Base-by-base conservation (phyloP, 53 echinoderm and acorn worm species). In the Henricia sp. region DNA sequence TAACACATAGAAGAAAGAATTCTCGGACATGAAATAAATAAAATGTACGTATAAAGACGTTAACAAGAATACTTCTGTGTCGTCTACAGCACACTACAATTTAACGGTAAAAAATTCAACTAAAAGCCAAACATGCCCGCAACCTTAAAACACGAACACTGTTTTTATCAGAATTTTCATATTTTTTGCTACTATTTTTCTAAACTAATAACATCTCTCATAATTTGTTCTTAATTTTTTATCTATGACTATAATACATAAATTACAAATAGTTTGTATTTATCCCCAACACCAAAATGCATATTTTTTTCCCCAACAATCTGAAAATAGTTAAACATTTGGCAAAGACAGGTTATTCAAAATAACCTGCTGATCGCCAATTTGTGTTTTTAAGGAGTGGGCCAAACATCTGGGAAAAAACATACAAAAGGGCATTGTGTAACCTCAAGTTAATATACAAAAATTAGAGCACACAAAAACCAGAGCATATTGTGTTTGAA, bases 161-260 rank as follows among this genome's bases (percentile, higher is more conserved):
- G 62, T 59, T 28, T 43, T 44, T 9, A 43, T 27, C 4, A 70
- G 44, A 28, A 70, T 51, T 51, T 43, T 29, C 14, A 27, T 39
- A 30, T 60, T 43, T 28, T 34, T 34, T 33, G 3, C 72, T 72
- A 62, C 78, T 37, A 28, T 62, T 10, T 62, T 78, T n/a, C 64
- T 48, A 43, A 27, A 52, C 72, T 72, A 72, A 72, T 72, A 72
- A 72, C 46, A 43, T 63, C 60, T 77, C 78, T 78, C 78, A 78
- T 78, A 78, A 63, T 78, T 78, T 78, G 78, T 78, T 78, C 78
- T 64, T 64, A 29, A n/a, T n/a, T 30, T 74, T 78, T 62, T 28
- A 78, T 78, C 78, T 78, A 78, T 78, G 27, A 78, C 78, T 78
- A 78, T 78, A 34, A 46, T 78, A 78, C 78, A 78, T 19, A 63